Base-by-base conservation (phyloP, 1,140 invertebrate genomes). In the Triops longicaudatus region DNA sequence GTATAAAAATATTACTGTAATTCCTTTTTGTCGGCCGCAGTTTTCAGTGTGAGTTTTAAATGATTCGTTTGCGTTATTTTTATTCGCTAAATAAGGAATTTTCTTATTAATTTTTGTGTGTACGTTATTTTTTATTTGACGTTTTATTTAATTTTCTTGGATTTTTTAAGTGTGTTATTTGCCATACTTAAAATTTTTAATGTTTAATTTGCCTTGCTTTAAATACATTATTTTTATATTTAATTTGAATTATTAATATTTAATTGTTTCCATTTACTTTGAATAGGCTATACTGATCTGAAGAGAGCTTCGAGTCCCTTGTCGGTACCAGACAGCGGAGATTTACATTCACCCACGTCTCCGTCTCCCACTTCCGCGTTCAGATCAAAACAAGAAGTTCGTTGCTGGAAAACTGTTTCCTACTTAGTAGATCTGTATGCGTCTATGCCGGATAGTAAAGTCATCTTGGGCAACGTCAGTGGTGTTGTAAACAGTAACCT, bases 381-480 rank as follows among this genome's bases (percentile, higher is more conserved):
- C 6, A 63, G 50, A 17, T 14, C 10, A 22, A 63, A 63, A 14
- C 50, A 63, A 14, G 50, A 63, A 10, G 22, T 63, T 22, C 89
- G 91, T 79, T 98, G 96, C 82, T 98, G 96, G 96, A 91, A 93
- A 82, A 98, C 94, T 7, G 91, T 98, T 79, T 97, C 96, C 83
- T 91, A 95, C 83, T 86, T 98, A 22, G 84, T 98, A 43, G 94
- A 98, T 81, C 84, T 98, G 26, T 98, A 98, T 83, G 94, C 95
- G 2, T 95, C 93, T 22, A 93, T 95, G 88, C 95, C 96, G 0
- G 95, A 97, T 82, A 93, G 93, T 0, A 97, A 97, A 84, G 97
- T 94, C 0, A 91, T 98, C 14, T 88, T 50, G 12, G 63, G 28
- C 14, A 43, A 78, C 42, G 76, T 42, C 14, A 78, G 44, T 7